A percentile compares a stretch with the other conserved stretches of the same genome.
Evolutionary conservation across 2,888 invertebrate genomes (phyloP).

Genomic region (Nudaria mundana): DNA sequence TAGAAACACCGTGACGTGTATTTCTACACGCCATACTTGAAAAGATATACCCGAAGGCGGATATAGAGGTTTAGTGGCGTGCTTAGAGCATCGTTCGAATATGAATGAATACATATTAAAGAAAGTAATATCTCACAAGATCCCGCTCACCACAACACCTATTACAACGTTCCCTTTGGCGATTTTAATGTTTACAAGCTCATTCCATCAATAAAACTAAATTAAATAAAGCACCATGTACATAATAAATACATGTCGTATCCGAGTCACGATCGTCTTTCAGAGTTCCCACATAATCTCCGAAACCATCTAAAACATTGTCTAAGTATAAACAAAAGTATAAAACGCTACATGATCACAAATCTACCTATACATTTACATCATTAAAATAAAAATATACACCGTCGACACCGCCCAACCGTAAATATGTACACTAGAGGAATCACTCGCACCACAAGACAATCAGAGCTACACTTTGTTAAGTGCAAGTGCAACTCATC

Average conservation of each 20-base stretch:
- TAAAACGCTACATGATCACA: slow-evolving; percentile 77
- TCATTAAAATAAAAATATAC: slow-evolving; percentile 71
- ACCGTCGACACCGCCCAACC: slow-evolving; percentile 68
- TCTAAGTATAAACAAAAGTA: slow-evolving; percentile 56
- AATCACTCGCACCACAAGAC: slow-evolving; percentile 74
- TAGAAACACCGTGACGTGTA: no score
- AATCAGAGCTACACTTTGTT: no score
- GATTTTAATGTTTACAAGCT: slow-evolving; percentile 28
- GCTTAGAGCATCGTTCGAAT: no score
- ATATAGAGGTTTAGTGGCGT: no score
- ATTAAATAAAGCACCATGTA: slow-evolving; percentile 33
- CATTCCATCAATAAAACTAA: slow-evolving; percentile 21
- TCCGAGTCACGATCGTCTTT: slow-evolving; percentile 33
- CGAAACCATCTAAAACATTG: slow-evolving; percentile 46
- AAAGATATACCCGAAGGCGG: no score
- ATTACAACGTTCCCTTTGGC: no score
- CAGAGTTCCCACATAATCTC: slow-evolving; percentile 34
- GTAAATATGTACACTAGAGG: slow-evolving; percentile 76
- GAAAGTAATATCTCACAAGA: no score
- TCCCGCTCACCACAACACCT: no score
- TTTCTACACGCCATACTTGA: no score
- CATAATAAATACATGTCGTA: slow-evolving; percentile 20
- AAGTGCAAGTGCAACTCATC: no score
- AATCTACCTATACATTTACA: slow-evolving; percentile 67
- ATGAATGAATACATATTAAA: no score